Evolutionary conservation across 2,888 invertebrate genomes (phyloP).

Genomic region (Uropetala carovei): DNA sequence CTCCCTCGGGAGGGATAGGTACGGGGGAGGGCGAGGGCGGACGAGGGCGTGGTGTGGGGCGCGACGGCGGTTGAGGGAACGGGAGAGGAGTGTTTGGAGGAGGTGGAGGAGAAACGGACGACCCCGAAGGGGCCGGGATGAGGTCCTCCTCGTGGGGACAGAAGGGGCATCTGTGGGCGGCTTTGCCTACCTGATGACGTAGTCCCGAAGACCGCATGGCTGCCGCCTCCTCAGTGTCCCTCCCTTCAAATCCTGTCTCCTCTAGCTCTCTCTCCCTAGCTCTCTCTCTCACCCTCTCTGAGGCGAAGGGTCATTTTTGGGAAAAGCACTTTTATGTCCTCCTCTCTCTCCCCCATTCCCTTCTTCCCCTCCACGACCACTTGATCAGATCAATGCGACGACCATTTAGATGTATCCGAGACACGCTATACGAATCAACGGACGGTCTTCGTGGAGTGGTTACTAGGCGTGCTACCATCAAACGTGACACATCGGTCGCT

Average conservation of each 20-base stretch:
- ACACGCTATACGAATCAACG: neutral
- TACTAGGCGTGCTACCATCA: neutral
- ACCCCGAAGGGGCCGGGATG: neutral
- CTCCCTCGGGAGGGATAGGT: slow-evolving; percentile 1
- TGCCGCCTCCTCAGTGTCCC: neutral
- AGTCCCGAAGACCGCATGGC: neutral
- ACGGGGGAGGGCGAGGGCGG: neutral
- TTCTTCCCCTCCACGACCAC: neutral
- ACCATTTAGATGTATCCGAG: neutral
- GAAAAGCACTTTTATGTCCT: neutral
- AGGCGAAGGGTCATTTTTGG: slow-evolving; percentile 37
- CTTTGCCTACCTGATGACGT: slow-evolving; percentile 19
- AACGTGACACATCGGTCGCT: neutral
- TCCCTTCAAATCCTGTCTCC: neutral
- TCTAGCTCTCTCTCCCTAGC: neutral
- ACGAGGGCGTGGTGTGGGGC: neutral
- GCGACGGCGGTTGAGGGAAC: no score
- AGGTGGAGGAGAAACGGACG: no score
- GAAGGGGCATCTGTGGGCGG: slow-evolving; percentile 10
- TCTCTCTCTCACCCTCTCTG: neutral
- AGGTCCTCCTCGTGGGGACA: no score
- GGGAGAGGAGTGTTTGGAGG: no score
- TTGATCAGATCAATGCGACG: slow-evolving; percentile 53
- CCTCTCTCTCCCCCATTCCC: neutral
- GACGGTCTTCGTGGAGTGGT: neutral